Conservation (phyloP, 2,888 invertebrate species). For the Ecdyonurus torrentis region DNA sequence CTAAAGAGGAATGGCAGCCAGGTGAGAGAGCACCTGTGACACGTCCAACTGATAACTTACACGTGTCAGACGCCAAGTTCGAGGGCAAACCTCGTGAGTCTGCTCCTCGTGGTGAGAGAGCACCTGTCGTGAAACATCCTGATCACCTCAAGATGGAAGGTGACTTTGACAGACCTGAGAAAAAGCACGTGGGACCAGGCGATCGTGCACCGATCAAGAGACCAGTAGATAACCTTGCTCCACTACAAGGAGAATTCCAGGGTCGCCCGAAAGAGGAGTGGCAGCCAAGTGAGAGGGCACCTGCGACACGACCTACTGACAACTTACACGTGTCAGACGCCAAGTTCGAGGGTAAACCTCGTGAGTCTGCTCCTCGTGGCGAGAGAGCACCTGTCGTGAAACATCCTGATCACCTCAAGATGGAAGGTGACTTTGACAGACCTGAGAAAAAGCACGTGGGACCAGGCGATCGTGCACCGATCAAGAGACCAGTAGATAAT, state of each 20-base stretch:
- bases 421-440: constrained; percentile 17
- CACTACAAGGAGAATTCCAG: constrained; percentile 33
- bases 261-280: constrained; percentile 15
- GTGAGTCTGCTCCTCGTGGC: too few relatives aligned
- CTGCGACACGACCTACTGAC: constrained; percentile 11
- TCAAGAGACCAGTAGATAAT: constrained; percentile 18
- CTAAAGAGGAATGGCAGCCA: constrained; percentile 3
- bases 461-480: constrained; percentile 23
- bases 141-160: constrained; percentile 35
- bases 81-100: constrained; percentile 1
- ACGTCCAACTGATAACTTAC: constrained; percentile 23
- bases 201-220: constrained; percentile 36
- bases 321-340: too few relatives aligned
- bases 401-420: constrained; percentile 27
- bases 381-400: constrained; percentile 15
- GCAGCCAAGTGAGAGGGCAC: too few relatives aligned
- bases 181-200: constrained; percentile 17
- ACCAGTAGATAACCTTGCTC: constrained; percentile 34
- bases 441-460: constrained; percentile 20
- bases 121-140: constrained; percentile 24
- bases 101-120: constrained; percentile 22
- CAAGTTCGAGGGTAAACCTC: too few relatives aligned
- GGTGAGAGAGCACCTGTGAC: constrained; percentile 29
- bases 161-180: constrained; percentile 22
- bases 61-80: constrained; percentile 17